A percentile compares a stretch with the other conserved stretches of the same genome.
phyloP scores from a whole-genome alignment of 2,797 vertebrate genomes.

The Nothura maculosa region DNA sequence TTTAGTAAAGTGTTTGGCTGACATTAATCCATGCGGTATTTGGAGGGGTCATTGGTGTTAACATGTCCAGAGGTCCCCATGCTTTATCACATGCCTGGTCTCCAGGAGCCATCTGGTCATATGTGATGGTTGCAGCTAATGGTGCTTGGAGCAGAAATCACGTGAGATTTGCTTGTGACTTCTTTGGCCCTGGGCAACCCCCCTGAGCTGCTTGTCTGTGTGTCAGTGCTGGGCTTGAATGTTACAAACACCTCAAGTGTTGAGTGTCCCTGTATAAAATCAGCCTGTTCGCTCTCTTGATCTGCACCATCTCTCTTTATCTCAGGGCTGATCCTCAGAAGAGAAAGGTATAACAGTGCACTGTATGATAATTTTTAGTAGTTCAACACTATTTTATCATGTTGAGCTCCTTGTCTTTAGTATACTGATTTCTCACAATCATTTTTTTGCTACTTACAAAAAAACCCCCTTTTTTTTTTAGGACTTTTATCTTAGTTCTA shows the following conservation, averaged over 20 bases:
- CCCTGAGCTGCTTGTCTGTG: background rate
- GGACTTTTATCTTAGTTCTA: background rate
- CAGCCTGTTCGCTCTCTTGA: background rate
- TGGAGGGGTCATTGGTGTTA: background rate
- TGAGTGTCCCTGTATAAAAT: background rate
- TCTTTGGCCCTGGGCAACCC: background rate
- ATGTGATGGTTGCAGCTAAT: background rate
- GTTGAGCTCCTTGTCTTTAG: background rate
- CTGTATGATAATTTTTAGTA: background rate
- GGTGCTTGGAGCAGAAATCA: background rate
- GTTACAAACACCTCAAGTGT: background rate
- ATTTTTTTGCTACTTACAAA: background rate
- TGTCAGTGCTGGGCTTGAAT: background rate
- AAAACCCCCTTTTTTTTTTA: no score
- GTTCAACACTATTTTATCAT: background rate
- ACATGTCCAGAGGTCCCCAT: background rate
- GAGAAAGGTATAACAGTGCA: background rate
- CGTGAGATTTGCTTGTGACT: background rate
- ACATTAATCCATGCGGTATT: background rate
- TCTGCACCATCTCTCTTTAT: background rate
- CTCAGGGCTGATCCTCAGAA: background rate
- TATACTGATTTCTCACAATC: background rate
- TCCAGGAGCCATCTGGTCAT: background rate
- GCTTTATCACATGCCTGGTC: background rate
- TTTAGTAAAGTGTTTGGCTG: background rate